Percentiles rank a stretch among this genome's conserved stretches.
Conservation (phyloP, 2,888 invertebrate genomes). For the Apotomis capreana region DNA sequence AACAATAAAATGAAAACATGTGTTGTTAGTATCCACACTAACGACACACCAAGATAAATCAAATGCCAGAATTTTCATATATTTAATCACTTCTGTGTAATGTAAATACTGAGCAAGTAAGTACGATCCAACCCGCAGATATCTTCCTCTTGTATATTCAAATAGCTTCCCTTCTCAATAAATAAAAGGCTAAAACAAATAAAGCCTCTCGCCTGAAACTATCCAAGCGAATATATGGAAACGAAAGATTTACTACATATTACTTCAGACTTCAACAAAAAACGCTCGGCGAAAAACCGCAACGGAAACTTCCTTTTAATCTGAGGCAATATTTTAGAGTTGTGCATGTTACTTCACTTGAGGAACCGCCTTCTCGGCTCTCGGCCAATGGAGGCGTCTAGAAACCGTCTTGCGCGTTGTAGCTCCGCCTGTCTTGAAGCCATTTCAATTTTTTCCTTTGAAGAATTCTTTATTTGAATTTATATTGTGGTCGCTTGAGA, state of each 20-base stretch:
- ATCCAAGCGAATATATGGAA: constrained; percentile 14
- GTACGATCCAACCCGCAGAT: too few relatives aligned
- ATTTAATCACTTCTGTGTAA: too few relatives aligned
- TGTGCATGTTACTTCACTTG: constrained; percentile 79
- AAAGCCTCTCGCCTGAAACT: constrained; percentile 1
- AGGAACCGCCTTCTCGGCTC: constrained; percentile 71
- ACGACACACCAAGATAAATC: too few relatives aligned
- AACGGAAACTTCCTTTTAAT: constrained; percentile 77
- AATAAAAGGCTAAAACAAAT: constrained; percentile 3
- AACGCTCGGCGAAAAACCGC: constrained; percentile 72
- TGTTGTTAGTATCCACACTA: too few relatives aligned
- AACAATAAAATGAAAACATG: too few relatives aligned
- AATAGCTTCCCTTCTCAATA: constrained; percentile 2
- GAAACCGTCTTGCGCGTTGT: constrained; percentile 80
- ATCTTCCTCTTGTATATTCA: not conserved
- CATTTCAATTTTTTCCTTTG: constrained; percentile 80
- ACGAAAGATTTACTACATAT: constrained; percentile 56
- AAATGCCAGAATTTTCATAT: too few relatives aligned
- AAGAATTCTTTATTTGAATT: constrained; percentile 76
- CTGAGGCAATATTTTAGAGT: constrained; percentile 78
- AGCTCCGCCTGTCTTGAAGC: constrained; percentile 75
- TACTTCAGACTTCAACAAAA: constrained; percentile 58
- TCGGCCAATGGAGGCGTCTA: constrained; percentile 80
- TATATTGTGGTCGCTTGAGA: constrained; percentile 65
- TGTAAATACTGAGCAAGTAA: too few relatives aligned